Conservation (phyloP, 2,113 vertebrate species). For the Phasianus colchicus region DNA sequence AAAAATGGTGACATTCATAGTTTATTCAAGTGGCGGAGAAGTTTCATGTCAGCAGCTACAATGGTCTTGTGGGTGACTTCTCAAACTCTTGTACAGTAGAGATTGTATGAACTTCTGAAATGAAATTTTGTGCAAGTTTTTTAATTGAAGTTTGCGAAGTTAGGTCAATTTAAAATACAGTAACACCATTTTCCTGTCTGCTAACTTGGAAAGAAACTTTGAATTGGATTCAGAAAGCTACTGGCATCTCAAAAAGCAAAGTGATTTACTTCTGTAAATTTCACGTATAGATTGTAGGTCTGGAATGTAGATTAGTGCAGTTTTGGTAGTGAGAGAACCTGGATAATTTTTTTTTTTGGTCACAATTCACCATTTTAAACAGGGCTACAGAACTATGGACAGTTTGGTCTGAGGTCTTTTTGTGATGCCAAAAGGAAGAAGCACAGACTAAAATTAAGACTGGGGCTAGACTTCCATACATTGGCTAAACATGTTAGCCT, state of each 20-base stretch:
- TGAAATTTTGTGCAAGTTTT: neutral
- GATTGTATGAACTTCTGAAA: neutral
- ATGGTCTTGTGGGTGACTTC: neutral
- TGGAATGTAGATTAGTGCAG: neutral
- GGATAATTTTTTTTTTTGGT: neutral
- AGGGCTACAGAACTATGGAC: neutral
- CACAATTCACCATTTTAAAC: neutral
- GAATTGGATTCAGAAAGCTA: neutral
- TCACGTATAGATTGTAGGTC: neutral
- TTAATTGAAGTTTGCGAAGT: neutral
- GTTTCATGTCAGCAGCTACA: neutral
- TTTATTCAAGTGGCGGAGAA: neutral
- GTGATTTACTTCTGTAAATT: neutral
- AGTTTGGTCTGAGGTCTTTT: neutral
- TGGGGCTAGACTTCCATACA: neutral
- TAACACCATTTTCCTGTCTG: neutral
- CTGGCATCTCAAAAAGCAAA: neutral
- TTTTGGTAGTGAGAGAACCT: neutral
- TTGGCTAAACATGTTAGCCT: neutral
- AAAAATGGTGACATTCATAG: neutral
- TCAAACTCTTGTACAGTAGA: neutral
- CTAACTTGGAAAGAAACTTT: neutral
- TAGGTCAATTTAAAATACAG: neutral
- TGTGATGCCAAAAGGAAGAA: neutral
- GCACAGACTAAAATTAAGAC: neutral